Evolutionary conservation across 2,113 vertebrate species (phyloP).

Genomic region (Catharus bicknelli): DNA sequence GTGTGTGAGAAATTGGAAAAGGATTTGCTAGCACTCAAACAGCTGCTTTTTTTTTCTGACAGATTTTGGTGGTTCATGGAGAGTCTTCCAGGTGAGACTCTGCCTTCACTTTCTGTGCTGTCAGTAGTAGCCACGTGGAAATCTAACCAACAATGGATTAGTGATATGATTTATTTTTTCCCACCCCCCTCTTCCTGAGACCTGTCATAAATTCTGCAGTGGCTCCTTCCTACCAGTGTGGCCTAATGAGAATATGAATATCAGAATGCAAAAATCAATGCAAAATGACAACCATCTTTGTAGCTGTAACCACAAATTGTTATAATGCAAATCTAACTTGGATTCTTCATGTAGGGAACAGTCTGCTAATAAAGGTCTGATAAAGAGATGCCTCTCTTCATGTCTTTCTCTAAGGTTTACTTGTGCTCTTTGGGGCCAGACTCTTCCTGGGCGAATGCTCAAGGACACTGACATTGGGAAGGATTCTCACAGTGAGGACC

Average conservation of each 20-base stretch:
- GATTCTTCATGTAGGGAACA: conserved; percentile 73
- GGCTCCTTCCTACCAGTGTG: conserved; percentile 52
- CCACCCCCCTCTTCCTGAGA: background rate
- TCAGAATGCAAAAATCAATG: conserved; percentile 75
- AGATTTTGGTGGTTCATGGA: background rate
- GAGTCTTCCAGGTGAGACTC: background rate
- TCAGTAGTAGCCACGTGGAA: background rate
- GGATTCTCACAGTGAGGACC: background rate
- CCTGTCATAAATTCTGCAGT: background rate
- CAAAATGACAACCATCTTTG: conserved; percentile 67
- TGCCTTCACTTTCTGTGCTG: background rate
- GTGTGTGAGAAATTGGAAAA: background rate
- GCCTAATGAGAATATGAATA: conserved; percentile 60
- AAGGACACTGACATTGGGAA: background rate
- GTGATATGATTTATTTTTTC: background rate
- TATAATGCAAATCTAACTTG: conserved; percentile 61
- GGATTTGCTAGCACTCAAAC: background rate
- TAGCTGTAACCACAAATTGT: conserved; percentile 71
- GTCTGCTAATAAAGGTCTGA: conserved; percentile 83
- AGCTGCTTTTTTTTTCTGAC: background rate
- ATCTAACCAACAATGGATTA: background rate
- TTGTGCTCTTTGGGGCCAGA: background rate
- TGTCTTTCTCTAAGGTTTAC: background rate
- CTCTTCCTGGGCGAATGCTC: background rate
- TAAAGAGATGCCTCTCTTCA: conserved; percentile 20